Base-by-base conservation (phyloP, 2,797 vertebrate genomes). In the Lacerta bilineata region DNA sequence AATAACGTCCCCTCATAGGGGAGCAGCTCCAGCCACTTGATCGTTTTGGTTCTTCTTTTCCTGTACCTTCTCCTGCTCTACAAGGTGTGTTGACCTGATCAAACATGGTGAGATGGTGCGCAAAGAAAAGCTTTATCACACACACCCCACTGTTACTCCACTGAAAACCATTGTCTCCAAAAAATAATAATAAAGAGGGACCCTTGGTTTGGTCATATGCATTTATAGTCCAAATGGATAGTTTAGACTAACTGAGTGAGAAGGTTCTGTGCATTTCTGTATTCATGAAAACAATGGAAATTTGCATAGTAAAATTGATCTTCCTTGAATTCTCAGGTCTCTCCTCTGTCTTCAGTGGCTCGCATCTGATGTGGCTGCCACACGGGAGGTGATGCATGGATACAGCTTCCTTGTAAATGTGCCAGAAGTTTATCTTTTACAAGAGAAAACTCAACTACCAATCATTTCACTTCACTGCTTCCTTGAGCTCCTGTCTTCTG, bases 251-350 rank as follows among this genome's bases (percentile, higher is more conserved):
- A 11, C 7, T 83, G 86, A 55, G 80, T 76, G 25, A 20, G 88
- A 68, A 86, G 88, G 86, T 75, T 75, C 50, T 85, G 27, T 61
- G 88, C 86, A 46, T 83, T 86, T 1, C 89, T 41, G 75, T 41
- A 78, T 78, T 87, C 41, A 43, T 89, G 89, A 89, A 77, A 91
- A 92, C 90, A 80, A 84, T 86, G 84, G 88, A 66, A 61, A 88
- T 90, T 86, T 86, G 59, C 59, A 6, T 84, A 41, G 0, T 80
- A 64, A 75, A 82, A 50, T 27, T 66, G 72, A 75, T 84, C 25
- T 75, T 0, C 0, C 27, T 72, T 8, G 0, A 90, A 80, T 78
- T 83, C 61, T 46, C 79, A 88, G n/a, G 33, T 66, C 41, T 33
- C 43, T 43, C n/a, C 79, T 89, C 69, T 89, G 66, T 77, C 55